Conservation (phyloP, 2,797 vertebrate species). For the Hippopotamyrus pictus region DNA sequence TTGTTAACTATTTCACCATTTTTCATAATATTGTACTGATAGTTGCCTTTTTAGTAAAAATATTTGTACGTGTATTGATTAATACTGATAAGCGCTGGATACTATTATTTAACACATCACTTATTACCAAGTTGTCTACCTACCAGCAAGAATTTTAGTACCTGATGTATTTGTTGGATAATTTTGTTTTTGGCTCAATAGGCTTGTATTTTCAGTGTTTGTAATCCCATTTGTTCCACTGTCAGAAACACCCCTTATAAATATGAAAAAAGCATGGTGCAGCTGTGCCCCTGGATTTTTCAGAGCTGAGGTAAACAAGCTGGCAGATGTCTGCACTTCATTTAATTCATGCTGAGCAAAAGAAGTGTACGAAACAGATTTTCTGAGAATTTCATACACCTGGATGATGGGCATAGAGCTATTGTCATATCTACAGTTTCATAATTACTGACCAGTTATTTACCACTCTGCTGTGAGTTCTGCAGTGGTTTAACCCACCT, state of each 20-base stretch:
- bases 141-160: neutral
- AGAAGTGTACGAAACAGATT: neutral
- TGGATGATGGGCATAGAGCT: neutral
- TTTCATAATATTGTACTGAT: neutral
- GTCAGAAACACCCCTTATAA: neutral
- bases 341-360: neutral
- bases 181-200: neutral
- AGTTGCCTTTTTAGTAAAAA: neutral
- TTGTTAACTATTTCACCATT: neutral
- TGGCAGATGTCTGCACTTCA: neutral
- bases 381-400: neutral
- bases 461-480: neutral
- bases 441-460: neutral
- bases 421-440: constrained; percentile 3
- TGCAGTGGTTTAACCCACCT: neutral
- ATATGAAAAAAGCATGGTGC: neutral
- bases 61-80: neutral
- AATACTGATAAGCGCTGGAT: neutral
- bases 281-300: neutral
- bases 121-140: neutral
- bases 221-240: constrained; percentile 1
- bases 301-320: neutral
- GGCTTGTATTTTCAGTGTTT: neutral
- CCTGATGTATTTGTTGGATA: neutral
- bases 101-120: neutral